Evolutionary conservation across 2,888 invertebrate genomes (phyloP), one percentile per base, ranked within the genome.

Genomic region (Mylabris sibirica): DNA sequence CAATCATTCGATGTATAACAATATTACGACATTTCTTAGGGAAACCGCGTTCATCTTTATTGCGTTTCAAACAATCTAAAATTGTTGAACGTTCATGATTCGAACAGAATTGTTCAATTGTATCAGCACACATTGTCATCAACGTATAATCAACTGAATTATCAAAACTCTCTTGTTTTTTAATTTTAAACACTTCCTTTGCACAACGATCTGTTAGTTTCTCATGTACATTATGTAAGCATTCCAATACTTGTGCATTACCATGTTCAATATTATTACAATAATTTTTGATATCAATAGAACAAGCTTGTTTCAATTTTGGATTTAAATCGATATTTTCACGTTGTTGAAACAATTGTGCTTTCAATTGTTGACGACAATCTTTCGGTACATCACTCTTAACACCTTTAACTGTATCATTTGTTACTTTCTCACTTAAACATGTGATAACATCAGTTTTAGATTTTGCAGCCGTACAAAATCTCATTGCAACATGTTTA

Each of bases 301-400:
- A 88, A 83, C 99, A 99, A 5, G 93, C 91, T 73, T 90, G 90
- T 80, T 93, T 95, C 65, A 99, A 85, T 76, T 91, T 90, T 0
- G 95, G 94, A 86, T 98, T 96, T 71, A 95, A 89, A 72, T 92
- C 90, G 73, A 96, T 93, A 80, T 90, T 95, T 86, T 98, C 98
- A 74, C 95, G 90, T 84, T 97, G 93, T 81, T 97, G 96, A 78
- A 97, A 93, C 30, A 98, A 87, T 82, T 99, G 97, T 63, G 95
- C 93, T 80, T 93, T 90, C 20, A 99, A 87, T 83, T 99, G 97
- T 80, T 95, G 95, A 38, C 96, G 89, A 82, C 98, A 99, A 24
- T 94, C 93, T 83, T 93, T 94, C 3, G 93, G 90, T 78, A 99
- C 91, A 73, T 92, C 90, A 75, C 93, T 95, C 70, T 93, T 91